Base-by-base conservation (phyloP, 2,113 vertebrate species). In the Telmatochromis sp. region DNA sequence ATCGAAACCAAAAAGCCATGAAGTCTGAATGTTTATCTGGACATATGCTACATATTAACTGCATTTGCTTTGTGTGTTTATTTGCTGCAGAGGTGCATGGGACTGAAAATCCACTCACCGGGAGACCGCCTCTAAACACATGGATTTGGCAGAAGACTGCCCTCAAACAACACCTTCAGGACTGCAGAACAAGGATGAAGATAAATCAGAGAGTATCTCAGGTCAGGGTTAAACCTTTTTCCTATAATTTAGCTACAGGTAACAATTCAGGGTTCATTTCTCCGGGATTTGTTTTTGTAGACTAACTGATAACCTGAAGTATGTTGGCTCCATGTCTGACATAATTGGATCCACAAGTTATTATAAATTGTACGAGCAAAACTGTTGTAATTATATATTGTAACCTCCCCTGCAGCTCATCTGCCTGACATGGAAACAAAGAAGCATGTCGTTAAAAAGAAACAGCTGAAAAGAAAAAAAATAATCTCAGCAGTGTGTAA, bases 161-260 rank as follows among this genome's bases (percentile, higher is more conserved):
- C 15, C 51, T n/a, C 9, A 90, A 87, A 5, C 88, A 91, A n/a
- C 75, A 94, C 81, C 37, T 37, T 57, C 93, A 84, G 3, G 90
- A 93, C 4, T 82, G 57, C 42, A 95, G 35, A 89, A 63, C 51
- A 87, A 95, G 79, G 89, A 96, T 96, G 96, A 95, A 58, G 91
- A 73, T 3, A 4, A 94, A 87, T 58, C 84, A 79, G 19, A 92
- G 51, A 15, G 40, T 55, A 5, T 86, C 87, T 45, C 91, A 93
- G 96, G 96, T 96, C 49, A 93, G 95, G 11, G 53, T 35, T 47
- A 2, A 73, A 51, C 23, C 4, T 5, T 28, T 33, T 6, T 19
- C n/a, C 70, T 49, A 26, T 31, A 78, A 49, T 78, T 78, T 51
- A 13, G 45, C 26, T 78, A 13, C 45, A n/a, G 26, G 17, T 51